Conservation (phyloP, 2,113 vertebrate species). For the rat (Rattus norvegicus) region GRCr8 NC_086019.1:149819501-149820000, state of each 20-base stretch:
- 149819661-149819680: no score
- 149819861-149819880: background rate
- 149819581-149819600: no score
- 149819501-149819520: no score
- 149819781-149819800: background rate
- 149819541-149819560: no score
- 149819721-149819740: no score
- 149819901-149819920: background rate
- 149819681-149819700: no score
- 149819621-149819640: no score
- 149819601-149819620: no score
- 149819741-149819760: background rate
- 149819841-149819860: background rate
- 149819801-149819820: background rate
- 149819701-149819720: no score
- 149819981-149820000: background rate
- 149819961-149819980: background rate
- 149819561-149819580: no score
- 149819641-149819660: no score
- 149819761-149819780: background rate
- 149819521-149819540: no score
- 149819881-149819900: background rate
- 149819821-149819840: background rate
- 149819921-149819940: background rate
- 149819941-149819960: background rate